Base-by-base conservation (phyloP, 2,797 vertebrate genomes). In the Anguilla pacifica region DNA sequence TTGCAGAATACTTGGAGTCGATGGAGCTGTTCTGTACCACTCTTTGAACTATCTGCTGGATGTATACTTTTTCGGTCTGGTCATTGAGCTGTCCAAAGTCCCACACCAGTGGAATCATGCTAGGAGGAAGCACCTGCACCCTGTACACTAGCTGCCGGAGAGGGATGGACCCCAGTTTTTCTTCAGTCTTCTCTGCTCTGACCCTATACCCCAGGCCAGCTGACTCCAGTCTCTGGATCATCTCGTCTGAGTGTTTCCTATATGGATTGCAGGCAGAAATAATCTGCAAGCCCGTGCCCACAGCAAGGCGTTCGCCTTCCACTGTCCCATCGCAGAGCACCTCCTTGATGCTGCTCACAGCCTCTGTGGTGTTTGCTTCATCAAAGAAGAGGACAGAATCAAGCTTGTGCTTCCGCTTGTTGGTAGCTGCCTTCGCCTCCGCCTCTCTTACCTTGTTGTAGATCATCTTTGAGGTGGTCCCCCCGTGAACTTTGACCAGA, bases 261-360 rank as follows among this genome's bases (percentile, higher is more conserved):
- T 97, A 97, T 22, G 96, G 96, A 89, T 97, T 97, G 91, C 96
- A 97, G 74, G 96, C 96, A 25, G 96, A 96, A 88, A 97, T 96
- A 88, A 97, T 96, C 89, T 96, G 96, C 51, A 97, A 91, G 55
- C 96, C 93, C 0, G 92, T 92, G 17, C 92, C 85, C 84, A 89
- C 6, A 43, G 90, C 93, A 67, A 97, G 92, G 67, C 90, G 92
- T 83, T 88, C 17, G 39, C 96, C 96, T 17, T 93, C 90, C 74
- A 96, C 86, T 0, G 95, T 93, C 53, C 59, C 92, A 90, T 97
- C 96, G 90, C 96, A 97, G 55, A 97, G 90, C 79, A 96, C 92
- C 89, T 97, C 96, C 89, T 97, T 97, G 87, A 97, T 96, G 13
- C 95, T 94, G 88, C 95, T 96, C 88, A 97, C 93, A 9, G 96